Conservation (phyloP, 2,113 vertebrate genomes). For the Bubo bubo region DNA sequence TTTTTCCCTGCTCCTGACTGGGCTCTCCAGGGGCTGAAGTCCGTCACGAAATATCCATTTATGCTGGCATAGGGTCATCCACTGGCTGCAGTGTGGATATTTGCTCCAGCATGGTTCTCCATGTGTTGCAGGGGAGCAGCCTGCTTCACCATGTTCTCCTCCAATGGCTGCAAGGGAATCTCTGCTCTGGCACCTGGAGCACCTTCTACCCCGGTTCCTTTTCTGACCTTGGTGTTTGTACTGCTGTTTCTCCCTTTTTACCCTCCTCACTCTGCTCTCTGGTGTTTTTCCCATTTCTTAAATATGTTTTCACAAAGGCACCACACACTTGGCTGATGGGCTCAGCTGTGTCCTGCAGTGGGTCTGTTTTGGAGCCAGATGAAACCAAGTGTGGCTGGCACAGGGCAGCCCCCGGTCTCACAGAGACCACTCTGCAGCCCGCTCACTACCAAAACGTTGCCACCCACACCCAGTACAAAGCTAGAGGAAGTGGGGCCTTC, state of each 20-base stretch:
- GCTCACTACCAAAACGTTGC: not conserved
- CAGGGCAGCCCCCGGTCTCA: not conserved
- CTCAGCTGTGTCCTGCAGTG: not conserved
- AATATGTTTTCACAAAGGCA: not conserved
- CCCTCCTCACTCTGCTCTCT: not conserved
- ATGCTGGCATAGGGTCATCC: rapidly evolving
- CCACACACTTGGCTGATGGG: not conserved
- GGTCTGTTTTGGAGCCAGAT: not conserved
- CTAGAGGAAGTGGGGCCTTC: not conserved
- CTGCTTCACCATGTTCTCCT: not conserved
- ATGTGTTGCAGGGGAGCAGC: not conserved
- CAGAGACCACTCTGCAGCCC: not conserved
- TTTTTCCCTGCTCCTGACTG: not conserved
- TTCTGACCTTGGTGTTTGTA: not conserved
- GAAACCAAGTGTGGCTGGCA: not conserved
- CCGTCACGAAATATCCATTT: not conserved
- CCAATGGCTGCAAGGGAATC: rapidly evolving
- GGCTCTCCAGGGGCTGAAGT: not conserved
- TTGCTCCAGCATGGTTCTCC: not conserved
- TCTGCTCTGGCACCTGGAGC: not conserved
- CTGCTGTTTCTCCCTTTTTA: not conserved
- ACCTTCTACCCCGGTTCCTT: not conserved
- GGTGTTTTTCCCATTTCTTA: not conserved
- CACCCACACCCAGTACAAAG: not conserved
- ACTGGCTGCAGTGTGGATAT: not conserved